Evolutionary conservation across 2,113 vertebrate species (phyloP).

Genomic region (Halichoeres trimaculatus): DNA sequence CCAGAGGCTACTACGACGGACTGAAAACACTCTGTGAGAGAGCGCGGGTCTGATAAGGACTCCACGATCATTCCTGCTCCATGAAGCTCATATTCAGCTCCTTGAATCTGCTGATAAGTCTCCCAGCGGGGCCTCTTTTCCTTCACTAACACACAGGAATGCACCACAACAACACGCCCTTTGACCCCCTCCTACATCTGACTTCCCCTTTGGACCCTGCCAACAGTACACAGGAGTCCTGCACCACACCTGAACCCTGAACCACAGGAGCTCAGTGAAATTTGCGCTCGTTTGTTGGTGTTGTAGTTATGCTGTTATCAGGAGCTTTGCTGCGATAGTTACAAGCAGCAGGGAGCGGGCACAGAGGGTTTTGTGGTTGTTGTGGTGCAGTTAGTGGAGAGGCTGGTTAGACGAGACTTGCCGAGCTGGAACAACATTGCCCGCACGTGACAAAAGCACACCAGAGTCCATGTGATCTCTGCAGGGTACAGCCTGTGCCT

Average conservation of each 20-base stretch:
- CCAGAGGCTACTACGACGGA: neutral
- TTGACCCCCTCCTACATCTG: slow-evolving; percentile 16
- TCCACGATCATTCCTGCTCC: neutral
- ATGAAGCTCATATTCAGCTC: neutral
- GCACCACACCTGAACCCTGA: neutral
- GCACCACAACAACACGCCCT: slow-evolving; percentile 32
- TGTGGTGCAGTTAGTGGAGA: neutral
- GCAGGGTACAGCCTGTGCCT: slow-evolving; percentile 74
- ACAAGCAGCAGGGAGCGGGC: neutral
- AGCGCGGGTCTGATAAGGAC: neutral
- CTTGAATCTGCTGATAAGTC: neutral
- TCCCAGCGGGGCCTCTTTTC: neutral
- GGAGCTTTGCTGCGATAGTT: neutral
- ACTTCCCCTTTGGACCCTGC: slow-evolving; percentile 34
- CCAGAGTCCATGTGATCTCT: slow-evolving; percentile 75
- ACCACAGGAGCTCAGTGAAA: neutral
- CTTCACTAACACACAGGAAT: slow-evolving; percentile 14
- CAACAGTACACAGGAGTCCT: neutral
- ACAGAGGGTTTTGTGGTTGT: slow-evolving; percentile 16
- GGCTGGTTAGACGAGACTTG: slow-evolving; percentile 32
- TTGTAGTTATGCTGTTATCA: slow-evolving; percentile 20
- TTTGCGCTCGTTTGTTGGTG: neutral
- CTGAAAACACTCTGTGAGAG: no score
- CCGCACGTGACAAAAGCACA: slow-evolving; percentile 72
- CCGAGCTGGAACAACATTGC: slow-evolving; percentile 46